Conservation (phyloP, 2,113 vertebrate species). For the Coptodon rendalli region DNA sequence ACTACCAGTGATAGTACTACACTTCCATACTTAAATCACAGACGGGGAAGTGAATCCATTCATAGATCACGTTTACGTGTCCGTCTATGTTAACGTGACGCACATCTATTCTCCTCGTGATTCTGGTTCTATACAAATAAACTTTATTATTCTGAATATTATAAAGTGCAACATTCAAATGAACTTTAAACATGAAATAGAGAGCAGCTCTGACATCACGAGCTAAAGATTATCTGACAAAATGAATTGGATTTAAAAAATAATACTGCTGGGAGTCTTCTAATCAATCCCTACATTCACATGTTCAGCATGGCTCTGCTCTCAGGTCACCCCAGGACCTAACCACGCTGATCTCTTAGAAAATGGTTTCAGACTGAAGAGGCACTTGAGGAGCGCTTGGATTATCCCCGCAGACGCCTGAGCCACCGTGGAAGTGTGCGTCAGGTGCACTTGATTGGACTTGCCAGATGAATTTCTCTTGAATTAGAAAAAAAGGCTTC, state of each 20-base stretch:
- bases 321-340: neutral
- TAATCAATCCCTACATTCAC: neutral
- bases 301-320: neutral
- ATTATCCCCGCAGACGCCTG: neutral
- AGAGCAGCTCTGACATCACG: neutral
- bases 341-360: neutral
- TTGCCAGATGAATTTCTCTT: neutral
- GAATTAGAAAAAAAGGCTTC: neutral
- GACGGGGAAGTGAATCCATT: neutral
- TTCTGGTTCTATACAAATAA: neutral
- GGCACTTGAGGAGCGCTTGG: neutral
- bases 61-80: neutral
- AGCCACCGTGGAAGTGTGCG: neutral
- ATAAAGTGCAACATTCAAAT: neutral
- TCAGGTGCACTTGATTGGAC: neutral
- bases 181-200: neutral
- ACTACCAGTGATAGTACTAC: neutral
- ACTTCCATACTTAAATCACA: neutral
- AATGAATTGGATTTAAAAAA: neutral
- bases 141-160: neutral
- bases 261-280: neutral
- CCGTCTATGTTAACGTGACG: neutral
- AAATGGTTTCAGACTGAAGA: neutral
- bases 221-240: neutral
- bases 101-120: neutral